Base-by-base conservation (phyloP, 2,797 vertebrate genomes). In the Enteromius radiatus region DNA sequence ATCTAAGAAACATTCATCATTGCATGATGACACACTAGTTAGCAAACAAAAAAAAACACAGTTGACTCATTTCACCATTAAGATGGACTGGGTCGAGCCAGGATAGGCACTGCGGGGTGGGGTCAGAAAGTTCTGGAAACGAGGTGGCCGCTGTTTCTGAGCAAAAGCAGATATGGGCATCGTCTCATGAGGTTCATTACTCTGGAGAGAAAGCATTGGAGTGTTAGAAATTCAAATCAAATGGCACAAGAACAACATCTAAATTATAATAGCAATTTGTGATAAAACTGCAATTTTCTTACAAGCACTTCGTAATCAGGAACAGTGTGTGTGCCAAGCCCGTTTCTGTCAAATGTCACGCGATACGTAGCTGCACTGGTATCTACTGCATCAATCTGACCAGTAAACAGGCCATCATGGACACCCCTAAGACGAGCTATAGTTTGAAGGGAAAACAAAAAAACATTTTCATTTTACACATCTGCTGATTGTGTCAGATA, bases 261-360 rank as follows among this genome's bases (percentile, higher is more conserved):
- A 38, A 26, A 45, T 33, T 43, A 5, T 36, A 47, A 64, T 9
- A 14, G 54, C 36, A 8, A 45, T 56, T 59, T 26, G n/a, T 26
- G 73, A 21, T 6, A 10, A 9, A 4, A 28, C 9, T 1, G 15
- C 4, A 9, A 28, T 56, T 68, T 8, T 94, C 96, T 96, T 93
- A 99, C 98, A 85, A 99, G 95, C 87, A 99, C 98, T 96, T 99
- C 98, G 69, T 98, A 99, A 93, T 99, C 98, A 87, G 98, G 98
- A 90, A 99, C 96, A 2, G 98, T 99, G 88, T 99, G 98, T 68
- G 98, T 99, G 91, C 98, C 98, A 69, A 99, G 95, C 19, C 98
- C 98, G 78, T 92, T 94, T 87, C 98, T 96, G 92, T 99, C 98
- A 88, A 99, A 99, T 52, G 98, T 99, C 65, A 99, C 97, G 36